Evolutionary conservation across 2,797 vertebrate genomes (phyloP).

Genomic region (Antrozous pallidus): DNA sequence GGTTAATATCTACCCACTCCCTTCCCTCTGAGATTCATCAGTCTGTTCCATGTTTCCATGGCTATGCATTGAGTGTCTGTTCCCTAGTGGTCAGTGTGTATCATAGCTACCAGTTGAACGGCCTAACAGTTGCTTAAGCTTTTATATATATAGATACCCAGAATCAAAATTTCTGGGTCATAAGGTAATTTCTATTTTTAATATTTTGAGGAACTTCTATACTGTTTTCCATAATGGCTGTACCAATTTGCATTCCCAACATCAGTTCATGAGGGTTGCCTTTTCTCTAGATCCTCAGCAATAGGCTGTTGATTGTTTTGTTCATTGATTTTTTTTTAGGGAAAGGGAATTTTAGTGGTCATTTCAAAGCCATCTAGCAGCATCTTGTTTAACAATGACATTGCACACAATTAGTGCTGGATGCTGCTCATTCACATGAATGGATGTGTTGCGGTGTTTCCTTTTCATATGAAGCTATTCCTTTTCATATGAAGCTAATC

Average conservation of each 20-base stretch:
- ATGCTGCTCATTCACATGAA: neutral
- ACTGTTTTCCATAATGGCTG: neutral
- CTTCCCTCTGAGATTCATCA: too few relatives aligned
- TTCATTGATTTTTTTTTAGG: neutral
- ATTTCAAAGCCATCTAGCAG: neutral
- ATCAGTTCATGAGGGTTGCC: neutral
- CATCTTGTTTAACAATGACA: neutral
- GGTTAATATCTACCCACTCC: too few relatives aligned
- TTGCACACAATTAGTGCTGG: neutral
- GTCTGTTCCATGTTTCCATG: too few relatives aligned
- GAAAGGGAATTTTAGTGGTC: neutral
- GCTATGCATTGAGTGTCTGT: too few relatives aligned
- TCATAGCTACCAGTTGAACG: too few relatives aligned
- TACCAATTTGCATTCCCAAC: neutral
- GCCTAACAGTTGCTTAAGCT: too few relatives aligned
- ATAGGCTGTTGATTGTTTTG: neutral
- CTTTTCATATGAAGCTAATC: neutral
- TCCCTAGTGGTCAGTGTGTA: too few relatives aligned
- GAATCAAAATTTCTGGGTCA: neutral
- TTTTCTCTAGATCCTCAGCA: neutral
- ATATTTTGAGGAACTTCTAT: neutral
- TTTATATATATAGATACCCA: neutral
- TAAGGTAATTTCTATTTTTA: neutral
- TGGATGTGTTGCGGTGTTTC: neutral
- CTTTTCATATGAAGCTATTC: neutral